Conservation (phyloP, 2,797 vertebrate genomes). For the Sebastes iracundus region DNA sequence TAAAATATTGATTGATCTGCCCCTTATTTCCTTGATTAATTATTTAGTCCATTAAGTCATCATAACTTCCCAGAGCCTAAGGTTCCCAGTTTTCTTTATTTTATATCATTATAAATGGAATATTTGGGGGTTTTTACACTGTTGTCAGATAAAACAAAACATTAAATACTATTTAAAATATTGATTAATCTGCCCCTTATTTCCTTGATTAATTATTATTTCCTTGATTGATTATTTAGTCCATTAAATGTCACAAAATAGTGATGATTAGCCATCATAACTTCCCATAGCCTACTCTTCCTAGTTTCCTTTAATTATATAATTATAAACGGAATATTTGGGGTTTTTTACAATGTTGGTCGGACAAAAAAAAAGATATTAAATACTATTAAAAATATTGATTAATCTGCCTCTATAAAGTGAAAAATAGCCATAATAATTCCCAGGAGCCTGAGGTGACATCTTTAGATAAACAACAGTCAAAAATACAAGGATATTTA, state of each 20-base stretch:
- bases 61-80: too few relatives aligned
- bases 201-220: too few relatives aligned
- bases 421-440: not conserved
- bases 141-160: not conserved
- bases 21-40: not conserved
- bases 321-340: too few relatives aligned
- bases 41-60: not conserved
- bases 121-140: not conserved
- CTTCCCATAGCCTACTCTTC: too few relatives aligned
- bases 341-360: too few relatives aligned
- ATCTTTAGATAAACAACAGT: not conserved
- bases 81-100: not conserved
- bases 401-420: not conserved
- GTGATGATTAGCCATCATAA: too few relatives aligned
- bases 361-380: too few relatives aligned
- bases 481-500: not conserved
- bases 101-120: not conserved
- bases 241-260: too few relatives aligned
- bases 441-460: not conserved
- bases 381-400: too few relatives aligned
- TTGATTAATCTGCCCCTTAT: not conserved
- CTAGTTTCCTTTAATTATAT: too few relatives aligned
- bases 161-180: not conserved
- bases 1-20: not conserved
- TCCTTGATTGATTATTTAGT: too few relatives aligned